phyloP scores from a whole-genome alignment of 2,113 vertebrate genomes.

The Colius striatus region DNA sequence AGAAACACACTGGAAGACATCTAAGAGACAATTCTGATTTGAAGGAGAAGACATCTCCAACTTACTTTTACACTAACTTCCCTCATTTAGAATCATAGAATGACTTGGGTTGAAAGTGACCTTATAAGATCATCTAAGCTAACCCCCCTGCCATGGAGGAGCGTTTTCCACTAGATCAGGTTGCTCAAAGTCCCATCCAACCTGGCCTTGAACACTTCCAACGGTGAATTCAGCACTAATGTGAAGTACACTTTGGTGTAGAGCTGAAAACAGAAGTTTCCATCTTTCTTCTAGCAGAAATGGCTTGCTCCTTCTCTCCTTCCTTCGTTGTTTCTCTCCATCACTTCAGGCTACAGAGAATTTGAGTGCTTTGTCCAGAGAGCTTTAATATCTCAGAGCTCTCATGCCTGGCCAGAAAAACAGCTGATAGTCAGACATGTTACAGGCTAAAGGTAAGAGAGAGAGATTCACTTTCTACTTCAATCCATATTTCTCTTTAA shows the following conservation, averaged over 20 bases:
- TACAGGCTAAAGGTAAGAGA: background rate
- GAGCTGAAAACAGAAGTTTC: background rate
- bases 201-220: background rate
- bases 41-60: background rate
- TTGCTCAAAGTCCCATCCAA: background rate
- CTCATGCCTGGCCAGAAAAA: background rate
- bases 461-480: background rate
- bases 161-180: background rate
- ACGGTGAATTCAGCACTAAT: background rate
- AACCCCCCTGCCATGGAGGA: accelerated
- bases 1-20: background rate
- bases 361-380: background rate
- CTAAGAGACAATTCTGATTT: background rate
- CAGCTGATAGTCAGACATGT: background rate
- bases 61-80: background rate
- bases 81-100: background rate
- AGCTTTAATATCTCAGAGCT: background rate
- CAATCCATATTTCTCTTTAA: background rate
- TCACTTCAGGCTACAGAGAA: background rate
- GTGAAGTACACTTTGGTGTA: accelerated
- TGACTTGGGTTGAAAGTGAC: background rate
- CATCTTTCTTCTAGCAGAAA: background rate
- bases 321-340: background rate
- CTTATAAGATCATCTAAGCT: background rate
- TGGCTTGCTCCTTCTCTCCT: background rate